Base-by-base conservation (phyloP, 2,888 invertebrate genomes). In the Odontothrips loti region DNA sequence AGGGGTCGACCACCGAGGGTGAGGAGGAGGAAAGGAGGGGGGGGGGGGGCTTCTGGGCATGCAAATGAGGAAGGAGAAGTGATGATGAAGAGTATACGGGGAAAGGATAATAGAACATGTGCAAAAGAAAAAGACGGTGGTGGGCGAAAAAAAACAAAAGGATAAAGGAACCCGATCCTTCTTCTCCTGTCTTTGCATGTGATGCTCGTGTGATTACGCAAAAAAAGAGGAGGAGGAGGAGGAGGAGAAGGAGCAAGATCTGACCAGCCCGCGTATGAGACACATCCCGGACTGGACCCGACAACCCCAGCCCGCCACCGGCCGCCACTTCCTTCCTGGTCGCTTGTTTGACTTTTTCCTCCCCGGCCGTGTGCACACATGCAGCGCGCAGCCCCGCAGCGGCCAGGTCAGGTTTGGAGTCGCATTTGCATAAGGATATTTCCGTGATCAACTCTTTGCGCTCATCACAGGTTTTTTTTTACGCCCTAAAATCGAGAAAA, bases 31-130 rank as follows among this genome's bases (percentile, higher is more conserved):
- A 1, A 10, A 27, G 68, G 23, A 27, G 68, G n/a, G 27, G n/a
- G n/a, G 23, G 27, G 68, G 68, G 68, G 11, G 68, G 23, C 68
- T 75, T 20, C 58, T 20, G 58, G 20, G 68, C 10, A 75, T 75
- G 68, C 68, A 75, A 75, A 75, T 75, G 68, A 75, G 68, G 68
- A 75, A n/a, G 23, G 68, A 75, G 68, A 75, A 75, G 68, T 27
- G 27, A 27, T 75, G 68, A 75, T 75, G 68, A 75, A 27, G 68
- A 75, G 27, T 27, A 75, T 17, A 17, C 20, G n/a, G 23, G 68
- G 68, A 75, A 75, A 75, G 68, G 68, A 27, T 23, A 75, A 75
- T 75, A 12, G 68, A 75, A 75, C 68, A 75, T 27, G 68, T 27
- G 68, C n/a, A 75, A 75, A 75, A 27, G 27, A 75, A 75, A 68